A percentile compares a stretch with the other conserved stretches of the same genome.
Evolutionary conservation across 2,113 vertebrate species (phyloP).

Genomic region (Paramisgurnus dabryanus): DNA sequence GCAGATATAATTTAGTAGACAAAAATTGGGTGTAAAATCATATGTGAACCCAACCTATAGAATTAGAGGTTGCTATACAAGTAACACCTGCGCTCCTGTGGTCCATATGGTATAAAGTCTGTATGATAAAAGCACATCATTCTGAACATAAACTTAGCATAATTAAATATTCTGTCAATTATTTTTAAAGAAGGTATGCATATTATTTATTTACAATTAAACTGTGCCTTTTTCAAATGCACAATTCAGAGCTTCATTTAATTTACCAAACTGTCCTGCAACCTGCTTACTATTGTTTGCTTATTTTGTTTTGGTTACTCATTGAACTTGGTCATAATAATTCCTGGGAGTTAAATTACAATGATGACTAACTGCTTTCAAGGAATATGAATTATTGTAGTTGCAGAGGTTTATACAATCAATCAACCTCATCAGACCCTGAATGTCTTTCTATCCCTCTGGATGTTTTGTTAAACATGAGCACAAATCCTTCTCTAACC

Average conservation of each 20-base stretch:
- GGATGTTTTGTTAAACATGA: not conserved
- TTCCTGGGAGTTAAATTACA: not conserved
- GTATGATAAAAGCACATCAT: too few species aligned
- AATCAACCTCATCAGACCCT: slow-evolving; percentile 11
- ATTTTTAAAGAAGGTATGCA: slow-evolving; percentile 1
- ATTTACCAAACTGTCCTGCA: too few species aligned
- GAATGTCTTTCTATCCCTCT: not conserved
- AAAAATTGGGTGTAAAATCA: too few species aligned
- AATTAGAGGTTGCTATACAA: too few species aligned
- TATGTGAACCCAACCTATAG: too few species aligned
- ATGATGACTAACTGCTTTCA: not conserved
- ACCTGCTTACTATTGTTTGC: too few species aligned
- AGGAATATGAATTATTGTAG: not conserved
- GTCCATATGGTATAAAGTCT: too few species aligned
- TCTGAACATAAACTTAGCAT: too few species aligned
- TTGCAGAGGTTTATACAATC: not conserved
- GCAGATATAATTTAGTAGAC: too few species aligned
- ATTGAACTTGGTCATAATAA: not conserved
- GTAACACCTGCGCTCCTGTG: too few species aligned
- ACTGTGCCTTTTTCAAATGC: not conserved
- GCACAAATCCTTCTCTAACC: slow-evolving; percentile 8
- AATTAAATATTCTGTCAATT: not conserved
- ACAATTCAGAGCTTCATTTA: too few species aligned
- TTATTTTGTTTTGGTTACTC: not conserved
- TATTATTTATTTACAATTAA: not conserved